Evolutionary conservation across 2,888 invertebrate genomes (phyloP), one percentile per base, ranked within the genome.

Genomic region (Netelia inedita): DNA sequence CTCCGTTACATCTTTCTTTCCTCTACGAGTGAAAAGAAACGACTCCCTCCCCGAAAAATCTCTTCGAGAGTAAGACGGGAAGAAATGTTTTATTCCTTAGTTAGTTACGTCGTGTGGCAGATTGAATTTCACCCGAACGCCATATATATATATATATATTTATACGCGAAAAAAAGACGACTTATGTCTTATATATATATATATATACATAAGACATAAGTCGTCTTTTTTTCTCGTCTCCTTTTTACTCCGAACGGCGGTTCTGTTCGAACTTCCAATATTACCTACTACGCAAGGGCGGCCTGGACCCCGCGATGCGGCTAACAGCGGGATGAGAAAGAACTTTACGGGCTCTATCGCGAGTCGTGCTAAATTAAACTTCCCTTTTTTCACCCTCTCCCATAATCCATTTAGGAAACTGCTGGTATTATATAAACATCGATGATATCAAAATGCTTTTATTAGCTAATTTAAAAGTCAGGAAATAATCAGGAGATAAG

Each of bases 31-130:
- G 35, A 28, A 3, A 21, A 28, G 61, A 61, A 11, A 28, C 61
- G 23, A 21, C 1, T 28, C 23, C 35, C 8, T 61, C 35, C 61
- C 35, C 23, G 6, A 50, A 53, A 35, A 61, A 76, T 71, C 61
- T 21, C 61, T 35, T 35, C 50, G 71, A 82, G 86, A 73, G 82
- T 79, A 73, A 72, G 79, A 82, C 87, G 85, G 79, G 81, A 86
- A 75, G 87, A 83, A 85, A 84, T 83, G 88, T 91, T 91, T 91
- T 90, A 92, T 92, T 90, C 90, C 88, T 92, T 92, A 91, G 92
- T 92, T 92, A 92, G 92, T 92, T 91, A 92, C 91, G 88, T 89
- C 89, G 88, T 10, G 88, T 6, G 86, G 87, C 89, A 89, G 89
- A 91, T 92, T 91, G 91, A 91, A 92, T 91, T 88, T 88, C 88